Evolutionary conservation across 2,888 invertebrate genomes (phyloP).

Genomic region (Patella caerulea): DNA sequence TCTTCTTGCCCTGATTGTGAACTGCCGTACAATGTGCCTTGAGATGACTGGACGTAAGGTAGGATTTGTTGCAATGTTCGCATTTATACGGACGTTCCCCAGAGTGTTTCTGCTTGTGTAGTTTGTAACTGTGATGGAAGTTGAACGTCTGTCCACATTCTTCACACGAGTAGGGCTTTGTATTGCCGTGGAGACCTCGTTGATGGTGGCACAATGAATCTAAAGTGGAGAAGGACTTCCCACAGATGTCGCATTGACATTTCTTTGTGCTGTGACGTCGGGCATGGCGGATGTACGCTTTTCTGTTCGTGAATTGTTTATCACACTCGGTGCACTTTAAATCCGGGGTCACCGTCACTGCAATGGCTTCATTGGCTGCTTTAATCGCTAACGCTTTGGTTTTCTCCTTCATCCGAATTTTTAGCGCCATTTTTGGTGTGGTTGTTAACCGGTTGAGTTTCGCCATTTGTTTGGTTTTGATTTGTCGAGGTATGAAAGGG

Average conservation of each 20-base stretch:
- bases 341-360: background rate
- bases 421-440: background rate
- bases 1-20: conserved; percentile 44
- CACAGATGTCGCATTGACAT: conserved; percentile 59
- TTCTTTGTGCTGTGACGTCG: conserved; percentile 27
- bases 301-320: conserved; percentile 21
- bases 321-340: conserved; percentile 16
- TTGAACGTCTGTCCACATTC: conserved; percentile 60
- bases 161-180: conserved; percentile 59
- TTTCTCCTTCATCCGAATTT: conserved; percentile 2
- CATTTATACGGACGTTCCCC: conserved; percentile 62
- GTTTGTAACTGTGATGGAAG: conserved; percentile 62
- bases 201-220: conserved; percentile 62
- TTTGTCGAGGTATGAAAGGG: background rate
- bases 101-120: conserved; percentile 60
- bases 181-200: conserved; percentile 55
- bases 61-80: conserved; percentile 59
- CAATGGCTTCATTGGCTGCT: background rate
- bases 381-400: background rate
- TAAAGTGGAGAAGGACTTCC: conserved; percentile 55
- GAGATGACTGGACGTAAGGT: conserved; percentile 63
- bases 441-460: background rate
- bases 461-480: background rate
- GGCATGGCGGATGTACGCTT: conserved; percentile 23
- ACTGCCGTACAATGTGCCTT: conserved; percentile 61